Base-by-base conservation (phyloP, 2,797 vertebrate species). In the Oreortyx pictus region DNA sequence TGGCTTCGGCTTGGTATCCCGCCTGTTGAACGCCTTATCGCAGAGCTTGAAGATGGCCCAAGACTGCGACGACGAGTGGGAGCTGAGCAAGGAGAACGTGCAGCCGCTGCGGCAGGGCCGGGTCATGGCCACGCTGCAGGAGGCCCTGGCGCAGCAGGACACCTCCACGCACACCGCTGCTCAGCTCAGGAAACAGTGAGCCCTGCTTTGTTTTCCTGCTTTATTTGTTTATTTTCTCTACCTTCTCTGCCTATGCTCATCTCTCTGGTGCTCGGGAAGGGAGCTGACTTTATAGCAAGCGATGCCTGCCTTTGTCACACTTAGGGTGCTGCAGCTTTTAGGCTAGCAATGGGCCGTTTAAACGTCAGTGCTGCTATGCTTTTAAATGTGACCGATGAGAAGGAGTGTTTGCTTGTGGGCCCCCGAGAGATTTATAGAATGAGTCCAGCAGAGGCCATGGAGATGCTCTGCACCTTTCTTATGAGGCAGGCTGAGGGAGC, bases 31-130 rank as follows among this genome's bases (percentile, higher is more conserved):
- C 37, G 64, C 8, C 35, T 12, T 49, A 5, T 11, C 27, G 3
- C 43, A 44, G 71, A 8, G 4, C 22, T 76, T 14, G 8, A 52
- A n/a, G 59, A 98, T 99, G 98, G 98, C 98, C 11, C 97, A 98
- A 91, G 98, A 98, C 73, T 98, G 97, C 93, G 98, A 96, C 5
- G 78, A 95, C 22, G 98, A 99, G 54, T 99, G 99, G 99, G 99
- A 99, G 93, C 97, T 99, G 50, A 98, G 98, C 97, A 99, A 99
- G 95, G 99, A 99, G 97, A 99, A 99, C 33, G 99, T 99, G 50
- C 99, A 99, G 93, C 99, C 99, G 8, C 97, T 99, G 70, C 97
- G 98, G 27, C 98, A 98, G 20, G 99, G 99, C 4, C 97, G 99
- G 56, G 96, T 94, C 78, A 98, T 99, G 94, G 97, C 98, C 27